Base-by-base conservation (phyloP, 2,113 vertebrate species). In the Myotis davidii region DNA sequence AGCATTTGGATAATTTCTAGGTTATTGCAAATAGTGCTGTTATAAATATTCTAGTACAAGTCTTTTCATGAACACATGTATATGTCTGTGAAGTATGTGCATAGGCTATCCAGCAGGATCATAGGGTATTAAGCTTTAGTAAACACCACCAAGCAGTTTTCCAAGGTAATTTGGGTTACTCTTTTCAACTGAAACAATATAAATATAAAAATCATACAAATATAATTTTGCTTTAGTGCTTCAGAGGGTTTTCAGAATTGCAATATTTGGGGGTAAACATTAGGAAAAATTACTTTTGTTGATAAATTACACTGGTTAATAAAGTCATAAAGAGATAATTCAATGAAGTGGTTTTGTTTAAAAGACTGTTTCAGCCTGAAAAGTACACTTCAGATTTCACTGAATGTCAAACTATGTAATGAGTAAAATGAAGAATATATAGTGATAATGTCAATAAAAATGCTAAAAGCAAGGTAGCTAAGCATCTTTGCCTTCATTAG, bases 121-220 rank as follows among this genome's bases (percentile, higher is more conserved):
- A 76, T 9, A 20, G 74, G 17, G 12, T 74, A 76, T 61, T 50
- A 37, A 79, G 7, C 29, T 77, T 84, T 78, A 88, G n/a, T 88
- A 91, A 88, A 91, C 27, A 84, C 23, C 18, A 18, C 70, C 29
- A 96, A 76, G 27, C 18, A 50, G 48, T 64, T 78, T 88, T 78
- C 64, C 61, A 72, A 88, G 84, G 64, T 48, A 17, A 25, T 83
- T 64, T 83, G 34, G 61, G n/a, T 83, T 70, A 78, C 25, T 52
- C 17, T 54, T 90, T 94, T 93, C 64, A 90, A 91, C 4, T 78
- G 27, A 90, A 77, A 77, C 64, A 64, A 93, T 23, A 34, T 78
- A 50, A 79, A 73, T 17, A 73, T 67, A 79, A 95, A 93, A 73
- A 88, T 42, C 37, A 95, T 42, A 87, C 14, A 37, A 87, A 70